Conservation (phyloP, 2,888 invertebrate species). For the Ennomos fuscantarius region DNA sequence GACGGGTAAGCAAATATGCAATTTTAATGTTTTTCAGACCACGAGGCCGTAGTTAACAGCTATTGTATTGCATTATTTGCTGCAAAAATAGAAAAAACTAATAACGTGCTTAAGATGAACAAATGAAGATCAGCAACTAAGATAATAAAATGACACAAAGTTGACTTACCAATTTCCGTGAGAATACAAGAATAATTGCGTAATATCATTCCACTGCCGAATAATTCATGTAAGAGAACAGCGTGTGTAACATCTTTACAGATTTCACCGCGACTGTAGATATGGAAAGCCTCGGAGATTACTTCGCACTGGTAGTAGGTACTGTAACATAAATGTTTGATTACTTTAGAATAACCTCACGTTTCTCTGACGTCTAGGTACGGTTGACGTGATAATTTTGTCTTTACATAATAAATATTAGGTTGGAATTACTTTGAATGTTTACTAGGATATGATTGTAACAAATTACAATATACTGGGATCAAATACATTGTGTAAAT, state of each 20-base stretch:
- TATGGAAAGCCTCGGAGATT: conserved; percentile 41
- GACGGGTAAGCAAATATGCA: too few relatives aligned
- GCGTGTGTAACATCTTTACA: conserved; percentile 41
- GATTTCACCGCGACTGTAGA: conserved; percentile 37
- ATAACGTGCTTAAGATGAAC: too few relatives aligned
- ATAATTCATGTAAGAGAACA: conserved; percentile 24
- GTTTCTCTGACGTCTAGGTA: conserved; percentile 27
- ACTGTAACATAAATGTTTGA: conserved; percentile 19
- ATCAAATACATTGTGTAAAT: too few relatives aligned
- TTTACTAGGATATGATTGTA: too few relatives aligned
- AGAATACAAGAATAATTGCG: conserved; percentile 8
- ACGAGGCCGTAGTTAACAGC: too few relatives aligned
- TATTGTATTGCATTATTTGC: too few relatives aligned
- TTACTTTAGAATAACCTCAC: conserved; percentile 22
- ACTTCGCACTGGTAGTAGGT: conserved; percentile 4
- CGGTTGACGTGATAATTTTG: background rate
- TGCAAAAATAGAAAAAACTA: too few relatives aligned
- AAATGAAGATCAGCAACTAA: background rate
- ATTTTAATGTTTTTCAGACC: too few relatives aligned
- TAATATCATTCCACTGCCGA: conserved; percentile 32
- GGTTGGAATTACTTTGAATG: too few relatives aligned
- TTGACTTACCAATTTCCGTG: conserved; percentile 31
- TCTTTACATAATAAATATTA: too few relatives aligned
- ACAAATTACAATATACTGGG: too few relatives aligned
- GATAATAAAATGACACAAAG: conserved; percentile 7